Conservation (phyloP, 2,797 vertebrate species). For the Intellagama lesueurii region DNA sequence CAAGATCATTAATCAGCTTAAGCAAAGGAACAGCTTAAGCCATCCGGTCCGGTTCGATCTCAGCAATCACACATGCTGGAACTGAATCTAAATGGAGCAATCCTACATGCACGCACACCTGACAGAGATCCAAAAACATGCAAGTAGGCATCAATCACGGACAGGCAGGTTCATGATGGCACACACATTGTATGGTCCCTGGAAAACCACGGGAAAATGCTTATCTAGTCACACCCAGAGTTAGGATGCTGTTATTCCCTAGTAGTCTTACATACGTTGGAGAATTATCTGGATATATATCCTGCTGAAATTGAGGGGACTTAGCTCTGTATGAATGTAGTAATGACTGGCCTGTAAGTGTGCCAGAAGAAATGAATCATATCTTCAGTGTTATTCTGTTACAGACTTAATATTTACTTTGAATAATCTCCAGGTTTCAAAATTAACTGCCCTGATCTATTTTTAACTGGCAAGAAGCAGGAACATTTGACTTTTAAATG, state of each 20-base stretch:
- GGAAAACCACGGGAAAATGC: too few relatives aligned
- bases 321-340: not conserved
- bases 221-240: not conserved
- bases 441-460: slow-evolving; percentile 29
- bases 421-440: slow-evolving; percentile 36
- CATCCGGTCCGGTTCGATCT: too few relatives aligned
- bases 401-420: slow-evolving; percentile 24
- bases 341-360: too few relatives aligned
- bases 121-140: too few relatives aligned
- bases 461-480: slow-evolving; percentile 29
- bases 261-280: not conserved
- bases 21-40: too few relatives aligned
- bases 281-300: not conserved
- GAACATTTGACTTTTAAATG: slow-evolving; percentile 46
- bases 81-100: too few relatives aligned
- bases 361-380: slow-evolving; percentile 3
- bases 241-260: not conserved
- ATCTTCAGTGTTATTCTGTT: slow-evolving; percentile 1
- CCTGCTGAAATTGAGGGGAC: not conserved
- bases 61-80: too few relatives aligned
- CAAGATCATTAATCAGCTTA: too few relatives aligned
- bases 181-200: too few relatives aligned
- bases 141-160: too few relatives aligned
- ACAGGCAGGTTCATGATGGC: too few relatives aligned
- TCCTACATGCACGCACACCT: too few relatives aligned